Evolutionary conservation across 1,140 invertebrate species (phyloP).

Genomic region (Pachypsylla venusta): DNA sequence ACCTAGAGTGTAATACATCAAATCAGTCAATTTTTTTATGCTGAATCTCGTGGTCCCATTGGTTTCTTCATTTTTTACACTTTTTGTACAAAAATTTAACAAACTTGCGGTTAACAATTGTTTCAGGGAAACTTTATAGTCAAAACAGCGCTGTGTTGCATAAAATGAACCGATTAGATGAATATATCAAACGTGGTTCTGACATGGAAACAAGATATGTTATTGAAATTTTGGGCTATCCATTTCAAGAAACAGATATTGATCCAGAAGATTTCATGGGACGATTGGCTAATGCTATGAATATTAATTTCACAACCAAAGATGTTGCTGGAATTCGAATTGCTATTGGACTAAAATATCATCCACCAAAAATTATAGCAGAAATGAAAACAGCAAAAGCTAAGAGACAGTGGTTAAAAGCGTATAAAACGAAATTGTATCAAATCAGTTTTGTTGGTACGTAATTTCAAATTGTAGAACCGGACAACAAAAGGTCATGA

Average conservation of each 20-base stretch:
- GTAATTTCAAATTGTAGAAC: too few relatives aligned
- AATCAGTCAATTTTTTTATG: too few relatives aligned
- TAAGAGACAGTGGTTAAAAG: background rate
- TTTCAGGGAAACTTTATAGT: background rate
- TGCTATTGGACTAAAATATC: background rate
- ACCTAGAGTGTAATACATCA: too few relatives aligned
- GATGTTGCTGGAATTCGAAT: background rate
- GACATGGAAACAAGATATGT: constrained; percentile 5
- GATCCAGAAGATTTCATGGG: background rate
- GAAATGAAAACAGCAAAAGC: background rate
- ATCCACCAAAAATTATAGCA: background rate
- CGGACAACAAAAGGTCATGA: too few relatives aligned
- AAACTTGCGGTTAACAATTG: too few relatives aligned
- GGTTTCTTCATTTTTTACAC: too few relatives aligned
- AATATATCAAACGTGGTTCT: background rate
- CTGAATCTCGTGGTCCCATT: too few relatives aligned
- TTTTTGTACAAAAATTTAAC: too few relatives aligned
- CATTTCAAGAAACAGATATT: background rate
- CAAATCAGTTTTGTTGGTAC: too few relatives aligned
- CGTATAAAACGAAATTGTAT: constrained; percentile 1
- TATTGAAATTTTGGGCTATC: background rate
- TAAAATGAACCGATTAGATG: background rate
- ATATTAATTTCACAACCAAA: background rate
- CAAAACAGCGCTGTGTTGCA: background rate
- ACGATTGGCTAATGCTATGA: background rate